Percentiles rank a stretch among this genome's conserved stretches.
phyloP scores from a whole-genome alignment of 2,888 invertebrate genomes.

The Trissonchulus latispiculum region DNA sequence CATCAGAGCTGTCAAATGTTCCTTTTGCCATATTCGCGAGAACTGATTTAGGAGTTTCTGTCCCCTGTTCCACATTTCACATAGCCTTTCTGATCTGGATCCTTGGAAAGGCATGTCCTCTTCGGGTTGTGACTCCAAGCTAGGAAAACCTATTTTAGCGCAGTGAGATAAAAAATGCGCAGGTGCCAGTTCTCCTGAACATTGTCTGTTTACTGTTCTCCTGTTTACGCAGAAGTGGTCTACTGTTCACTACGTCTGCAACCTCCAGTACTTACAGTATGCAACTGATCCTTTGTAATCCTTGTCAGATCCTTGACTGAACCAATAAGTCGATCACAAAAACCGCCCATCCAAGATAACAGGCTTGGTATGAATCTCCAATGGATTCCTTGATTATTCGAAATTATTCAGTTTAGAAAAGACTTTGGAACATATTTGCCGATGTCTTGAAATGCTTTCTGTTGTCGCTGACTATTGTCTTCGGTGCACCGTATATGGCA shows the following conservation, averaged over 20 bases:
- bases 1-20: no score
- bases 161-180: no score
- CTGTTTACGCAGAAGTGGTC: not conserved
- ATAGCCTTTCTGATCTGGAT: no score
- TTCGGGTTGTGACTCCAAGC: no score
- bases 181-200: not conserved
- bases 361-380: conserved; percentile 45
- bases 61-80: no score
- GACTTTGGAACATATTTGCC: no score
- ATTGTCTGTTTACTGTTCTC: no score
- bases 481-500: conserved; percentile 37
- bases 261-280: not conserved
- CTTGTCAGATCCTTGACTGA: conserved; percentile 42
- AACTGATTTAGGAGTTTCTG: no score
- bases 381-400: conserved; percentile 25
- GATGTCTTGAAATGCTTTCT: conserved; percentile 45
- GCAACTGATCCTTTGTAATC: not conserved
- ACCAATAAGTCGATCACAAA: conserved; percentile 46
- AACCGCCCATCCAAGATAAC: conserved; percentile 48
- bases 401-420: not conserved
- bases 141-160: no score
- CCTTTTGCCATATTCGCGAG: no score
- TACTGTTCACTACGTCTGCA: not conserved
- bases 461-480: conserved; percentile 43
- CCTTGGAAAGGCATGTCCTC: no score